Percentiles rank a stretch among this genome's conserved stretches.
Evolutionary conservation across 2,797 vertebrate species (phyloP).

Genomic region (Acanthornis magna): DNA sequence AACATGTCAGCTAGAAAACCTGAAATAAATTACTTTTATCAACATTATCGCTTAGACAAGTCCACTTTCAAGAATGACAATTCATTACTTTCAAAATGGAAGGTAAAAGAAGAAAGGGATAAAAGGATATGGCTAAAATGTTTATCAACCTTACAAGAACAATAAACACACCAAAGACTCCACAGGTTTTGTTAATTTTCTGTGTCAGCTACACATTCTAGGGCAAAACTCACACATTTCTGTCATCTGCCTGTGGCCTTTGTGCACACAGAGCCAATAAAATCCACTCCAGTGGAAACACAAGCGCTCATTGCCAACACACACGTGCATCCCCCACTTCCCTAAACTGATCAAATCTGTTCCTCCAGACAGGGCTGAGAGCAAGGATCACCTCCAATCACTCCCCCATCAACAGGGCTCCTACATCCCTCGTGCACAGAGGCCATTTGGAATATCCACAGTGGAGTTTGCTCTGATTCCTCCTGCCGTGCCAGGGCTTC

Average conservation of each 20-base stretch:
- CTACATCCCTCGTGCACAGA: not conserved
- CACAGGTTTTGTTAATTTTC: not conserved
- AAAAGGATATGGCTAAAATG: not conserved
- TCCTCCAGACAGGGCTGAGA: not conserved
- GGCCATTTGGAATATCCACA: not conserved
- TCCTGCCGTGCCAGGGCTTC: not conserved
- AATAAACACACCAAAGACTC: not conserved
- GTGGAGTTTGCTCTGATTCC: not conserved
- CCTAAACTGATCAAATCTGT: not conserved
- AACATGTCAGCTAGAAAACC: not conserved
- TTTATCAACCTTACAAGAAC: not conserved
- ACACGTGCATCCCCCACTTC: fast-evolving
- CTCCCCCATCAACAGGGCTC: not conserved
- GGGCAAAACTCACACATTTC: not conserved
- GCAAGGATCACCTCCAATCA: not conserved
- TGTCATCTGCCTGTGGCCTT: not conserved
- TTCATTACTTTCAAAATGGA: not conserved
- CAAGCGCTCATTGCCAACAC: fast-evolving
- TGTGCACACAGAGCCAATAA: not conserved
- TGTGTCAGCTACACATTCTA: not conserved
- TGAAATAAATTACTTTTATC: not conserved
- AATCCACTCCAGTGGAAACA: not conserved
- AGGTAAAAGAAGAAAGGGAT: not conserved
- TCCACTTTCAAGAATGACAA: not conserved
- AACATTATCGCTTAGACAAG: not conserved